Conservation (phyloP, 1,140 invertebrate genomes). For the Sinonovacula constricta region DNA sequence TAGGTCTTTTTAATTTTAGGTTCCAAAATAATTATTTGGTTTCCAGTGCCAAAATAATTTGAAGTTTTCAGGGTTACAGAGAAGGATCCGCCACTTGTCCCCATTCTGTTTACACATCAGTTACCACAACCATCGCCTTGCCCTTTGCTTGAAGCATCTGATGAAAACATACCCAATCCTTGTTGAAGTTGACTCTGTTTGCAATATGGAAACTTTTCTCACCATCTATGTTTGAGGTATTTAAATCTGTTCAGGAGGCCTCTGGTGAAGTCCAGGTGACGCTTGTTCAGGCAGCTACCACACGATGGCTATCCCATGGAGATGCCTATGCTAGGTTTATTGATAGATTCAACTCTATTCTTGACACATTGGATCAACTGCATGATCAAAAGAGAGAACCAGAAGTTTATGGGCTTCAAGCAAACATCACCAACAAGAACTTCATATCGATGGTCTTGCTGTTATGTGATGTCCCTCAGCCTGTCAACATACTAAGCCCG, state of each 20-base stretch:
- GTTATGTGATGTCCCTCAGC: constrained; percentile 11
- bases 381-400: constrained; percentile 5
- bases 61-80: background rate
- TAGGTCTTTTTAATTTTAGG: background rate
- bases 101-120: background rate
- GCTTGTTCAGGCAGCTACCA: constrained; percentile 17
- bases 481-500: constrained; percentile 5
- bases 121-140: background rate
- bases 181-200: background rate
- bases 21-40: background rate
- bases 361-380: constrained; percentile 20
- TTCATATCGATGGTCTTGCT: constrained; percentile 8
- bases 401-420: no score
- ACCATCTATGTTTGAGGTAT: background rate
- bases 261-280: background rate
- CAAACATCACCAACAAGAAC: no score
- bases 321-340: constrained; percentile 19
- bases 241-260: constrained; percentile 6
- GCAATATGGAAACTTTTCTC: constrained; percentile 7
- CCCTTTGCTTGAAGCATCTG: constrained; percentile 7
- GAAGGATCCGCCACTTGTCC: background rate
- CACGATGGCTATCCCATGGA: constrained; percentile 38
- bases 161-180: background rate
- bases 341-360: background rate
- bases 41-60: background rate